These are phyloP conservation scores for Ceratina japonica DNA, from an alignment of 1,140 invertebrate genomes.

Conservation along the genomic window DNA sequence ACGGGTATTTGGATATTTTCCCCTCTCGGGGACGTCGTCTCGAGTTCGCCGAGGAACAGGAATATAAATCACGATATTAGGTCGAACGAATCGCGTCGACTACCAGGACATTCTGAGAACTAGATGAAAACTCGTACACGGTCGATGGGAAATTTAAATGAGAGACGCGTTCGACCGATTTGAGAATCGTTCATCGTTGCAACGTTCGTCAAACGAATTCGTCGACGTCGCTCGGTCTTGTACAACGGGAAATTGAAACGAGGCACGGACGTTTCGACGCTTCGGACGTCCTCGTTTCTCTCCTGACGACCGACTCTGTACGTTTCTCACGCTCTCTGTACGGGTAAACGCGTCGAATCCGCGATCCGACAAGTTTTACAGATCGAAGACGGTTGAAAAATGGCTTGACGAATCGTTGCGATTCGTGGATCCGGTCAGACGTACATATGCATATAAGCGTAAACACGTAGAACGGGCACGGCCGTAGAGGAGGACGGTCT, in stretches of 20 bases:
- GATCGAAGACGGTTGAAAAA: neutral
- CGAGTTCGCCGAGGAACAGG: neutral
- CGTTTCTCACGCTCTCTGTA: too few species aligned
- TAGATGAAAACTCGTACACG: neutral
- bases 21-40: neutral
- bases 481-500: conserved; percentile 14
- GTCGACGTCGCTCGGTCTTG: too few species aligned
- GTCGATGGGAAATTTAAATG: neutral
- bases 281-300: too few species aligned
- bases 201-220: too few species aligned
- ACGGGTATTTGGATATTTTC: conserved; percentile 64
- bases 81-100: neutral
- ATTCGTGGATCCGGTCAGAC: too few species aligned
- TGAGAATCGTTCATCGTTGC: too few species aligned
- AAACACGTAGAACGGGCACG: neutral
- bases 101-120: neutral
- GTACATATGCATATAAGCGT: neutral
- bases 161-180: neutral
- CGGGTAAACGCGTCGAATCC: neutral
- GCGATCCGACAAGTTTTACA: neutral
- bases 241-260: too few species aligned
- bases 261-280: too few species aligned
- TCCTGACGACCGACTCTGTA: too few species aligned
- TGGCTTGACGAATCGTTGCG: neutral
- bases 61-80: conserved; percentile 23